phyloP scores from a whole-genome alignment of 2,113 vertebrate species.

The Diadophis punctatus region DNA sequence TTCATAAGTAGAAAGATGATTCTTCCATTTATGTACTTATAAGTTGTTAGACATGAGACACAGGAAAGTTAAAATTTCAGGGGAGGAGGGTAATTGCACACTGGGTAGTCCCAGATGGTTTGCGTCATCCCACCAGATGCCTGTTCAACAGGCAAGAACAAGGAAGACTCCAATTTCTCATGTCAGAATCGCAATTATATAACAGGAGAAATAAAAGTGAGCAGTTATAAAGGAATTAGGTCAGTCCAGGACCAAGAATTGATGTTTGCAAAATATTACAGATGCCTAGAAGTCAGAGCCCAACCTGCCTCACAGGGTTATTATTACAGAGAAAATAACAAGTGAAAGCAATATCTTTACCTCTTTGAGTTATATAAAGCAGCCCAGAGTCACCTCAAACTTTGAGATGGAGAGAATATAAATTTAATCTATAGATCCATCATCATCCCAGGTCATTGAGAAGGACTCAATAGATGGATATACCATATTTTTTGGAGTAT shows the following conservation, averaged over 20 bases:
- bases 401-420: not conserved
- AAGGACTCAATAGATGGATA: not conserved
- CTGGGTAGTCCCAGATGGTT: not conserved
- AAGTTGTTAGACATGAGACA: not conserved
- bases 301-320: not conserved
- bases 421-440: not conserved
- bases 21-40: not conserved
- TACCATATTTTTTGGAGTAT: too few species aligned
- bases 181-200: not conserved
- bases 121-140: not conserved
- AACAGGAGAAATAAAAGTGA: not conserved
- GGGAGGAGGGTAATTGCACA: not conserved
- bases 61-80: not conserved
- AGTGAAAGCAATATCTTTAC: not conserved
- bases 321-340: not conserved
- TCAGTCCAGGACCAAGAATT: not conserved
- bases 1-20: not conserved
- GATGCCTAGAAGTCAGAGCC: not conserved
- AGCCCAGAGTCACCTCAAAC: not conserved
- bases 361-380: not conserved
- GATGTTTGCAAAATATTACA: not conserved
- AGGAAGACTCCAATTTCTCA: not conserved
- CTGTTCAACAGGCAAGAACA: not conserved
- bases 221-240: not conserved
- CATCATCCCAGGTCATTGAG: not conserved